Evolutionary conservation across 2,113 vertebrate species (phyloP).

Genomic region (Melanerpes formicivorus): DNA sequence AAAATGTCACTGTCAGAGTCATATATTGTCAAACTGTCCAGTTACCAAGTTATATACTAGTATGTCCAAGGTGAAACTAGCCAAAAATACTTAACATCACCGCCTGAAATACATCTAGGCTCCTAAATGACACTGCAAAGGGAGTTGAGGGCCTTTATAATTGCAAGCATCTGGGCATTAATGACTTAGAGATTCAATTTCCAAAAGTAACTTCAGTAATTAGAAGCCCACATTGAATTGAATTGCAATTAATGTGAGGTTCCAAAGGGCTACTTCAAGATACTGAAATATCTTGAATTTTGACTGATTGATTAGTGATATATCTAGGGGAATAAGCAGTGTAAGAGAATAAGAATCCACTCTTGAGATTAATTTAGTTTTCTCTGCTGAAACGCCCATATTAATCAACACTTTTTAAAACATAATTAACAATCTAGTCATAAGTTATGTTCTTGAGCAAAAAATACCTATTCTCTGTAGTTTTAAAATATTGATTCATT

Average conservation of each 20-base stretch:
- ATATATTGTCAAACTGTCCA: background rate
- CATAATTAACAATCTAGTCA: background rate
- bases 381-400: background rate
- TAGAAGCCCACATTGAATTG: background rate
- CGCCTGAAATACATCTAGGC: background rate
- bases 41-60: background rate
- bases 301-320: background rate
- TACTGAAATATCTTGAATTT: background rate
- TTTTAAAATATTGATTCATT: background rate
- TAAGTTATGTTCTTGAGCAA: background rate
- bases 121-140: background rate
- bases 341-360: background rate
- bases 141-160: background rate
- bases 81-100: background rate
- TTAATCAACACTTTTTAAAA: background rate
- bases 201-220: constrained; percentile 29
- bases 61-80: background rate
- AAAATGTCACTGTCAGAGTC: background rate
- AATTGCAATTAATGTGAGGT: background rate
- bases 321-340: background rate
- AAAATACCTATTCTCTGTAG: background rate
- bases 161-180: background rate
- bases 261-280: background rate
- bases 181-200: constrained; percentile 4
- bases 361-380: background rate